A percentile compares a stretch with the other conserved stretches of the same genome.
Conservation (phyloP, 2,888 invertebrate genomes). For the Erpobdella octoculata region DNA sequence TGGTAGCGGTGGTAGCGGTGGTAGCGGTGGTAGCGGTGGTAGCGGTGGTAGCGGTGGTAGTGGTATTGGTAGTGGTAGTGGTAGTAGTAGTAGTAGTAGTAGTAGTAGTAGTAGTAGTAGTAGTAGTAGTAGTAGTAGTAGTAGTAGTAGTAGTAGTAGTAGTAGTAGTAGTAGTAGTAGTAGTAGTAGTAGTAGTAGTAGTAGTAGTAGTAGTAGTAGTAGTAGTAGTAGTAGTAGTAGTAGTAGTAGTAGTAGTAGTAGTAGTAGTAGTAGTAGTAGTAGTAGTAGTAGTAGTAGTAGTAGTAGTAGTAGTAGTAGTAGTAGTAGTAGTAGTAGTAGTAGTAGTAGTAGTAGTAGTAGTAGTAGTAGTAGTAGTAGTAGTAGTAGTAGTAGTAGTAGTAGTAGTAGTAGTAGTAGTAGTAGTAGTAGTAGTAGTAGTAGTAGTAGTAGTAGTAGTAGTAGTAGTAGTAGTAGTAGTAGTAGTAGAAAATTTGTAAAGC, state of each 20-base stretch:
- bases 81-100: conserved; percentile 20
- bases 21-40: conserved; percentile 10
- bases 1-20: conserved; percentile 7
- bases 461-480: conserved; percentile 21
- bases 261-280: conserved; percentile 5
- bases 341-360: conserved; percentile 23
- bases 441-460: conserved; percentile 23
- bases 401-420: conserved; percentile 23
- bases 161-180: conserved; percentile 19
- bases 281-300: conserved; percentile 23
- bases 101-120: conserved; percentile 20
- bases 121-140: conserved; percentile 19
- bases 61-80: too few species aligned
- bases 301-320: conserved; percentile 22
- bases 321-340: conserved; percentile 23
- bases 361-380: conserved; percentile 18
- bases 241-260: neutral
- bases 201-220: conserved; percentile 7
- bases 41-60: too few species aligned
- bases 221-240: conserved; percentile 3
- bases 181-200: conserved; percentile 20
- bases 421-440: conserved; percentile 21
- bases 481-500: too few species aligned
- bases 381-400: conserved; percentile 21
- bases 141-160: conserved; percentile 19